Evolutionary conservation across 2,888 invertebrate genomes (phyloP), one percentile per base, ranked within the genome.

Genomic region (Drosophila histrio): DNA sequence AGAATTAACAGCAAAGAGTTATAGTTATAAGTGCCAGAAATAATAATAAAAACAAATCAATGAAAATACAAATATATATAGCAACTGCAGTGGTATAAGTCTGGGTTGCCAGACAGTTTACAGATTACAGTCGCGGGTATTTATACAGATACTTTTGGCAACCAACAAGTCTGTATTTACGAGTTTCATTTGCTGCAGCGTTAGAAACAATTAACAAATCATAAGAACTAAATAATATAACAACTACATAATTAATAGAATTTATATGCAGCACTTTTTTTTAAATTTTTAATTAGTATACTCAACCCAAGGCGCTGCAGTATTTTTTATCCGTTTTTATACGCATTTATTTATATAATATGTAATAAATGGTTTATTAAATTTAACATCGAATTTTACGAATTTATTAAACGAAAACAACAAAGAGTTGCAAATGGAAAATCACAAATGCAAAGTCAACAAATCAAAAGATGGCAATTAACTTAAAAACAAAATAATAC

Each of bases 321-420:
- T 44, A 59, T 68, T 74, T 72, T 72, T 63, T 58, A 59, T 68
- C 58, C 56, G 79, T 73, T 77, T 79, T 82, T 84, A 84, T 87
- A 88, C 61, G 63, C 50, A 66, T 88, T 88, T 82, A 74, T 83
- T 81, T 88, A 61, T 62, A 57, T 43, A 58, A 52, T 79, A 72
- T 75, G 71, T 73, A 74, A 78, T 67, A 75, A 84, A 88, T 88
- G 87, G 88, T 89, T 84, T 84, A 80, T 89, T 89, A 71, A 78
- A 87, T 89, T 86, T 75, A 84, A 89, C 89, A 89, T 89, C 89
- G 89, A 90, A 89, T 89, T 89, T 87, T 85, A 89, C 89, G 89
- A 89, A 89, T 89, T 89, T 89, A 89, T 79, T 83, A 79, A 70
- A 54, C 24, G 44, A 57, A 56, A 73, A 46, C 26, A 41, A 56